Evolutionary conservation across 2,797 vertebrate genomes (phyloP).

Genomic region (Anisognathus igniventris): DNA sequence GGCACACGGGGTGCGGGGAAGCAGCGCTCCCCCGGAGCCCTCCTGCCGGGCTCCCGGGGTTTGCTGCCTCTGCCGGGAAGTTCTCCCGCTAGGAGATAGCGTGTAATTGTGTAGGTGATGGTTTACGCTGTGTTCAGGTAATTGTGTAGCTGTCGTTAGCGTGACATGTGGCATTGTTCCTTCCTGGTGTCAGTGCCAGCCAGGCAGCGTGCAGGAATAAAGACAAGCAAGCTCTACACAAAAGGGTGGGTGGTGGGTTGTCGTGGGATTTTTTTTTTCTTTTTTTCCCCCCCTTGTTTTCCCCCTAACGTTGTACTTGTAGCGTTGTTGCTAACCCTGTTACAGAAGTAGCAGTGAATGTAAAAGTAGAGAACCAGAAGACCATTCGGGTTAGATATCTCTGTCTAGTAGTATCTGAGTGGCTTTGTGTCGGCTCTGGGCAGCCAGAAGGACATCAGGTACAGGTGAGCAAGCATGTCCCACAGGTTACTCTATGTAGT

Average conservation of each 20-base stretch:
- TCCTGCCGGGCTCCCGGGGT: background rate
- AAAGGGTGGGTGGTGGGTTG: background rate
- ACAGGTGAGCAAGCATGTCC: background rate
- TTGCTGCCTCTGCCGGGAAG: background rate
- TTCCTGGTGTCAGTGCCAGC: background rate
- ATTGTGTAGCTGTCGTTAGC: background rate
- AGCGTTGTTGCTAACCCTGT: background rate
- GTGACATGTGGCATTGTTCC: background rate
- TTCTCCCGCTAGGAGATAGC: background rate
- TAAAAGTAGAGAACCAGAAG: background rate
- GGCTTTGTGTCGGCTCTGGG: background rate
- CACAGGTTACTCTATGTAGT: background rate
- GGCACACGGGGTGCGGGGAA: background rate
- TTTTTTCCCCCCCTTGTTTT: background rate
- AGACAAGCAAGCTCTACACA: background rate
- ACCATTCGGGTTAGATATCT: background rate
- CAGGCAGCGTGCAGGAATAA: background rate
- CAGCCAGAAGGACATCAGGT: background rate
- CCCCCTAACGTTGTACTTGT: background rate
- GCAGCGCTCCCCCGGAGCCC: background rate
- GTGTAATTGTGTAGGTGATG: background rate
- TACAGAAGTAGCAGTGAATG: background rate
- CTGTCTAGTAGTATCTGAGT: accelerated
- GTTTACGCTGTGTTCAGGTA: background rate
- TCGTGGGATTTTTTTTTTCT: background rate